Evolutionary conservation across 2,888 invertebrate genomes (phyloP).

Genomic region (Perdita meconis): DNA sequence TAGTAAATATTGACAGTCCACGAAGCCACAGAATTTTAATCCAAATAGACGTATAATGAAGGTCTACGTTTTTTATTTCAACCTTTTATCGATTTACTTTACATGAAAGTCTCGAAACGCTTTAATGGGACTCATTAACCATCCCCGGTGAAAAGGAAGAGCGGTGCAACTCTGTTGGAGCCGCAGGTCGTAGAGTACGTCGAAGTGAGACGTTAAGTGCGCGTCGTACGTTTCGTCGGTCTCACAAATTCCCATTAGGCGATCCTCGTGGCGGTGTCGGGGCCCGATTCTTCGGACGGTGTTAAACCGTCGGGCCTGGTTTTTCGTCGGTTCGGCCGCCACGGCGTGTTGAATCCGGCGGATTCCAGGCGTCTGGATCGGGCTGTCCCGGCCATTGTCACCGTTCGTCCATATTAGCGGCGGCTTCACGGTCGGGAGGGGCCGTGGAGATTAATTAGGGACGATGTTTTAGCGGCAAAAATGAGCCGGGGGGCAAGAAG

Average conservation of each 20-base stretch:
- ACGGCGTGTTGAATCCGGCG: conserved; percentile 73
- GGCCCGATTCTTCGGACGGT: conserved; percentile 55
- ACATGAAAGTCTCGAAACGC: background rate
- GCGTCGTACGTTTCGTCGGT: conserved; percentile 63
- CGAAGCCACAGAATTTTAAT: no score
- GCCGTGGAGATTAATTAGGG: conserved; percentile 81
- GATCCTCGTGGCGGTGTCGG: conserved; percentile 22
- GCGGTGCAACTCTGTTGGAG: background rate
- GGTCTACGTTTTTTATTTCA: no score
- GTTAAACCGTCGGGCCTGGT: conserved; percentile 62
- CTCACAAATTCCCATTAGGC: conserved; percentile 70
- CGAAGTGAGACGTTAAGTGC: conserved; percentile 66
- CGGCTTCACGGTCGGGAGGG: conserved; percentile 54
- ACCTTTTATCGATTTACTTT: no score
- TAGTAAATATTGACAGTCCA: no score
- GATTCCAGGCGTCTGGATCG: conserved; percentile 63
- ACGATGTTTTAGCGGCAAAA: conserved; percentile 81
- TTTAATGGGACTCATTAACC: conserved; percentile 55
- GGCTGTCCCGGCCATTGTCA: conserved; percentile 62
- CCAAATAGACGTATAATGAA: no score
- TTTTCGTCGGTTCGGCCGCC: conserved; percentile 66
- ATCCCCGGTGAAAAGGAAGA: background rate
- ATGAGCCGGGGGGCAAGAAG: conserved; percentile 73
- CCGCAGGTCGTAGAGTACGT: conserved; percentile 22
- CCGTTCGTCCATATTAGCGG: conserved; percentile 65